Evolutionary conservation across 2,113 vertebrate species (phyloP).

Genomic region (Electrona antarctica): DNA sequence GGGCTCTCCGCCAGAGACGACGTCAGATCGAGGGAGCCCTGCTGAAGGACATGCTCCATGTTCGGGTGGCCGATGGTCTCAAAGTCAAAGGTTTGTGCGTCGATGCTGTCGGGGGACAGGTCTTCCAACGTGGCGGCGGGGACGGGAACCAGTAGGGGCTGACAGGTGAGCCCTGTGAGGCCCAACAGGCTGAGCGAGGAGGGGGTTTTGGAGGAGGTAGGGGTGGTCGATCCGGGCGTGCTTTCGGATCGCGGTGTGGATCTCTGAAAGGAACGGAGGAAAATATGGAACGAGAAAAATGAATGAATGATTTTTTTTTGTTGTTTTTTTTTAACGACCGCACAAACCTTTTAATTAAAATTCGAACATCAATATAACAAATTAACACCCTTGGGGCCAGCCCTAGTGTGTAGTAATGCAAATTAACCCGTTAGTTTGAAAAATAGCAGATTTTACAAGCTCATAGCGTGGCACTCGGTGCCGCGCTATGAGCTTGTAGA

Average conservation of each 20-base stretch:
- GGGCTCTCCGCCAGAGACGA: slow-evolving; percentile 96
- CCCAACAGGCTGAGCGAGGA: slow-evolving; percentile 82
- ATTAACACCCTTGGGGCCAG: too few relatives aligned
- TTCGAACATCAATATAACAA: too few relatives aligned
- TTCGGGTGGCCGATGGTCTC: slow-evolving; percentile 96
- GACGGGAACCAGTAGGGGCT: slow-evolving; percentile 82
- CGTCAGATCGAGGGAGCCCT: slow-evolving; percentile 93
- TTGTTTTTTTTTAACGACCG: too few relatives aligned
- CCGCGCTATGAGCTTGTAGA: too few relatives aligned
- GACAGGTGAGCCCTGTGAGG: slow-evolving; percentile 84
- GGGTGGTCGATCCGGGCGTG: slow-evolving; percentile 75
- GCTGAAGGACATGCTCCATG: slow-evolving; percentile 93
- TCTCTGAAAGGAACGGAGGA: too few relatives aligned
- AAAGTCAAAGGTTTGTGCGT: slow-evolving; percentile 98
- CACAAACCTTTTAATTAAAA: too few relatives aligned
- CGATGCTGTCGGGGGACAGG: slow-evolving; percentile 96
- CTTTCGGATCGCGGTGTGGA: slow-evolving; percentile 83
- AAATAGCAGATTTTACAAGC: too few relatives aligned
- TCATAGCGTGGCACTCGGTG: too few relatives aligned
- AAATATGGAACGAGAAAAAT: too few relatives aligned
- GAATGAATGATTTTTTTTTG: too few relatives aligned
- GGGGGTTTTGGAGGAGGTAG: slow-evolving; percentile 89
- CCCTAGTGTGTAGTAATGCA: too few relatives aligned
- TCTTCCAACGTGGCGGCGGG: slow-evolving; percentile 83
- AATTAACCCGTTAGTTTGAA: too few relatives aligned